phyloP scores from a whole-genome alignment of 2,113 vertebrate species.

The Dendrocopos noguchii region DNA sequence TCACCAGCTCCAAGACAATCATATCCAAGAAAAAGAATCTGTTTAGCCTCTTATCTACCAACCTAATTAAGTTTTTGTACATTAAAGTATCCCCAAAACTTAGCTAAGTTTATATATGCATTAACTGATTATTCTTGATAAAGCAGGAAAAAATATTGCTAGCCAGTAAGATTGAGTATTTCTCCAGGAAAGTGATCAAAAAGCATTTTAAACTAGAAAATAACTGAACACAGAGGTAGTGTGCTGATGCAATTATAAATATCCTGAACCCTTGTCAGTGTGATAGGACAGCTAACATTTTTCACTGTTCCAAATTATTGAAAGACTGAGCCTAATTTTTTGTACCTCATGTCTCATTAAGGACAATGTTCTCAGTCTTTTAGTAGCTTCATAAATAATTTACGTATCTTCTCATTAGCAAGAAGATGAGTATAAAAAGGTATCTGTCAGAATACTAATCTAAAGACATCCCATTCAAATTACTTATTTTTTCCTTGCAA shows the following conservation, averaged over 20 bases:
- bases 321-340: slow-evolving; percentile 7
- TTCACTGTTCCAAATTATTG: neutral
- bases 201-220: neutral
- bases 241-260: neutral
- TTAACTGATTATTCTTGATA: neutral
- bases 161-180: neutral
- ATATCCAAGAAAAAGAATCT: neutral
- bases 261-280: neutral
- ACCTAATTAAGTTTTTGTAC: neutral
- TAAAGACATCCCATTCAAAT: neutral
- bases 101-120: neutral
- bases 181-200: neutral
- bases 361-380: slow-evolving; percentile 17
- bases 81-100: neutral
- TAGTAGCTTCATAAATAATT: slow-evolving; percentile 49
- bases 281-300: neutral
- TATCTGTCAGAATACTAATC: slow-evolving; percentile 7
- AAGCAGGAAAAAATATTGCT: neutral
- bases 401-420: slow-evolving; percentile 26
- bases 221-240: neutral
- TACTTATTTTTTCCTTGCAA: neutral
- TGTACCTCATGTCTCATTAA: slow-evolving; percentile 24
- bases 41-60: neutral
- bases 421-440: neutral
- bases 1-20: neutral